Conservation (phyloP, 2,797 vertebrate species). For the Myiotriccus ornatus region DNA sequence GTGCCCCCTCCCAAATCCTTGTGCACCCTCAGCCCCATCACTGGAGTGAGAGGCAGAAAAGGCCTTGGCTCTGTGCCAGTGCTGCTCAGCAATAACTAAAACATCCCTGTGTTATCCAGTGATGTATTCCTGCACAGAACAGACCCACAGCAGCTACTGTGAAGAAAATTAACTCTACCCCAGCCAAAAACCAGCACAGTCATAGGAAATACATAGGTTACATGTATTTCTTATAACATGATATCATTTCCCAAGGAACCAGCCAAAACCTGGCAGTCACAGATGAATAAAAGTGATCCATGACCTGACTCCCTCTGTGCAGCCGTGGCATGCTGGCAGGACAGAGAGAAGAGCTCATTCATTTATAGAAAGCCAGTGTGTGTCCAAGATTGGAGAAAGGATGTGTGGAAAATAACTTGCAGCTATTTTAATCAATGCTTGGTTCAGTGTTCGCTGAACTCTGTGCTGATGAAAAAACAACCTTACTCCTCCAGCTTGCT, state of each 20-base stretch:
- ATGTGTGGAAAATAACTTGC: not conserved
- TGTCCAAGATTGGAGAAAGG: not conserved
- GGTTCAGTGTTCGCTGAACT: not conserved
- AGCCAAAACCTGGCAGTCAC: not conserved
- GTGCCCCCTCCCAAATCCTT: not conserved
- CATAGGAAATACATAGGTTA: accelerated
- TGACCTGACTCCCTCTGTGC: accelerated
- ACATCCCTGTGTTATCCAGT: not conserved
- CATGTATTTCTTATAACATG: accelerated
- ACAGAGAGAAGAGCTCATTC: not conserved
- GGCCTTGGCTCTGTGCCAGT: not conserved
- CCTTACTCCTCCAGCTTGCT: not conserved
- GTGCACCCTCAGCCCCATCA: not conserved
- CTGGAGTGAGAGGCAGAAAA: not conserved
- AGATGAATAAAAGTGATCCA: not conserved
- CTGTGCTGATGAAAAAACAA: not conserved
- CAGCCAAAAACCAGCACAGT: not conserved
- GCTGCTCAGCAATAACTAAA: not conserved
- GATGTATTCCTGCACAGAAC: not conserved
- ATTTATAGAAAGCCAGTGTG: not conserved
- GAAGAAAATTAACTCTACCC: not conserved
- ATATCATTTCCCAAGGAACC: accelerated
- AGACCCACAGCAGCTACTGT: not conserved
- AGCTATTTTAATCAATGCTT: not conserved
- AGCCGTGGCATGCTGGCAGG: accelerated